Conservation (phyloP, 1,140 invertebrate species). For the Lethrus apterus region DNA sequence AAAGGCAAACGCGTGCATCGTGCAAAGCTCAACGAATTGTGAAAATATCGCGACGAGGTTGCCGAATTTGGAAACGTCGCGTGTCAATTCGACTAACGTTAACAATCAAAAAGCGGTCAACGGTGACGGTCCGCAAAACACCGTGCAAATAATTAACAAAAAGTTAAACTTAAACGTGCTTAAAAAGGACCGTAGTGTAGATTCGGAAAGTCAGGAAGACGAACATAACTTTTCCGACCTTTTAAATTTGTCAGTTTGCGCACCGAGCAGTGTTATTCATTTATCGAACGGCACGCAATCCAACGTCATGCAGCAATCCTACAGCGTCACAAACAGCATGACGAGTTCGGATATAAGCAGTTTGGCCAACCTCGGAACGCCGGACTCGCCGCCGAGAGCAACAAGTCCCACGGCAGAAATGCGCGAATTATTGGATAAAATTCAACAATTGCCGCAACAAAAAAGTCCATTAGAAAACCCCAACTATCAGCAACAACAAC, state of each 20-base stretch:
- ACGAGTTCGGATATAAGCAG: constrained; percentile 60
- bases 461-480: constrained; percentile 28
- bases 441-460: constrained; percentile 52
- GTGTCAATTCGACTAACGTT: not conserved
- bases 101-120: constrained; percentile 12
- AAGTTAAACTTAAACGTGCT: constrained; percentile 7
- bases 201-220: constrained; percentile 32
- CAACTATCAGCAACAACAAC: constrained; percentile 16
- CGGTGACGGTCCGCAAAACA: constrained; percentile 24
- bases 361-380: constrained; percentile 51
- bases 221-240: constrained; percentile 37
- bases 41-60: not conserved
- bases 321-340: constrained; percentile 46
- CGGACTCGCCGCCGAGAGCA: constrained; percentile 66
- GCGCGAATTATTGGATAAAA: constrained; percentile 58
- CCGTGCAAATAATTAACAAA: constrained; percentile 10
- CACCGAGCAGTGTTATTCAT: constrained; percentile 28
- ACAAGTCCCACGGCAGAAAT: constrained; percentile 68
- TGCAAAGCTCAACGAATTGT: not conserved
- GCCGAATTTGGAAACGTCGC: not conserved
- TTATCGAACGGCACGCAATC: constrained; percentile 18
- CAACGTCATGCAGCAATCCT: constrained; percentile 27
- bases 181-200: constrained; percentile 25
- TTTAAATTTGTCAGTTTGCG: constrained; percentile 35
- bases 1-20: not conserved